Evolutionary conservation across 2,888 invertebrate species (phyloP), one percentile per base, ranked within the genome.

Genomic region (Drosophila algonquin): DNA sequence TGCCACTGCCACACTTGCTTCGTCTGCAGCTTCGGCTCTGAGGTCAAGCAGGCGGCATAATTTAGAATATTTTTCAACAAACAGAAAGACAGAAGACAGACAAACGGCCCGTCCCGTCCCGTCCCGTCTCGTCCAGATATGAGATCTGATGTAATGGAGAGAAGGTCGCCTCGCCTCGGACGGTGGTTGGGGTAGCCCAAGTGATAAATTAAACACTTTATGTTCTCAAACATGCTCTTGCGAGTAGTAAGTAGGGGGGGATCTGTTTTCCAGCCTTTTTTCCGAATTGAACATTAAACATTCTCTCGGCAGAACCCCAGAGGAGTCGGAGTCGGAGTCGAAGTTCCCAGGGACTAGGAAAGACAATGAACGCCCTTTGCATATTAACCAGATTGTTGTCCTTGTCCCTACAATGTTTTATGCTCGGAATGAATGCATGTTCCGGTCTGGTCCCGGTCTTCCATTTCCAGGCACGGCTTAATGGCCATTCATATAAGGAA

Each of bases 131-230:
- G 21, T 1, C 40, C 40, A 40, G 40, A 40, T 27, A 50, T 52
- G 44, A 8, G 56, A 50, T 59, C 45, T n/a, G 60, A 53, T 56
- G 64, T 72, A 67, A 68, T 69, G 52, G 63, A 24, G 48, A 30
- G 48, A 65, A 68, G 73, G 63, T 77, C 72, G 55, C 62, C 63
- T 16, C 48, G 67, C 21, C 21, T 21, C 21, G 21, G 21, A 21
- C 21, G 21, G 21, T 21, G 21, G 21, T 21, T 21, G 21, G 21
- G 21, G 21, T 21, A 51, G 48, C 21, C 51, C 48, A 70, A 74
- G 88, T 80, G 74, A 83, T 83, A 83, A 83, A 83, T 83, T 85
- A 85, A 71, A 72, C 73, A 80, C 73, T 76, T 83, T 74, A 87
- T 85, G 76, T 65, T 67, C 61, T 48, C 73, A 60, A 60, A 40